Evolutionary conservation across 2,113 vertebrate species (phyloP), one percentile per base, ranked within the genome.

Genomic region (Nettapus auritus): DNA sequence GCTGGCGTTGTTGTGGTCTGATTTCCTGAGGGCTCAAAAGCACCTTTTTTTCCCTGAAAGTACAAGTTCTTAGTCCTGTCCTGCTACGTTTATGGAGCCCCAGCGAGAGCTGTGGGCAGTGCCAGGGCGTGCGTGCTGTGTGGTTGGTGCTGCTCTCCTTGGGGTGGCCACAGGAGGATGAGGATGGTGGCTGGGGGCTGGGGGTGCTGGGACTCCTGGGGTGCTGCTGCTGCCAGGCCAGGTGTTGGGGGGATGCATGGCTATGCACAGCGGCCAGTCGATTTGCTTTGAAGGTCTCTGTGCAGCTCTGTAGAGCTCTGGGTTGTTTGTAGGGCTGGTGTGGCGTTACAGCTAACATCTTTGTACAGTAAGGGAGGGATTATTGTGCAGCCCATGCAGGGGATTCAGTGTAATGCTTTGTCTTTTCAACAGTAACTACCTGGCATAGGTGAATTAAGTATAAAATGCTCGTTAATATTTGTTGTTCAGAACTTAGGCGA

Each of bases 51-150:
- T 20, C 20, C 20, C 20, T 48, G 20, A 22, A 6, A 48, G 20
- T 48, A 48, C 20, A 48, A 48, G 46, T 48, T 82, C 74, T 62
- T 64, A 29, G 33, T 44, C 31, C 18, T 53, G 34, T 68, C 28
- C 71, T 63, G 42, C 18, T 59, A 13, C 75, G 5, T 40, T 83
- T 2, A 3, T 46, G 31, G 46, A 53, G 14, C n/a, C 6, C 17
- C 8, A 28, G 16, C 0, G 20, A 46, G 29, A 33, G 63, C 38
- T 17, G 34, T 34, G 29, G 40, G 5, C 29, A 10, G 19, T 16
- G 29, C n/a, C 20, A 53, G 5, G 9, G n/a, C 4, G 1, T 5
- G 34, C 1, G 2, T 29, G 11, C 48, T 14, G 11, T 6, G 5
- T 0, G 8, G 7, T 63, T 0, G 8, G 7, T 63, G 76, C 62